A percentile compares a stretch with the other conserved stretches of the same genome.
phyloP scores from a whole-genome alignment of 1,140 invertebrate genomes.

The Coenobita brevimanus region DNA sequence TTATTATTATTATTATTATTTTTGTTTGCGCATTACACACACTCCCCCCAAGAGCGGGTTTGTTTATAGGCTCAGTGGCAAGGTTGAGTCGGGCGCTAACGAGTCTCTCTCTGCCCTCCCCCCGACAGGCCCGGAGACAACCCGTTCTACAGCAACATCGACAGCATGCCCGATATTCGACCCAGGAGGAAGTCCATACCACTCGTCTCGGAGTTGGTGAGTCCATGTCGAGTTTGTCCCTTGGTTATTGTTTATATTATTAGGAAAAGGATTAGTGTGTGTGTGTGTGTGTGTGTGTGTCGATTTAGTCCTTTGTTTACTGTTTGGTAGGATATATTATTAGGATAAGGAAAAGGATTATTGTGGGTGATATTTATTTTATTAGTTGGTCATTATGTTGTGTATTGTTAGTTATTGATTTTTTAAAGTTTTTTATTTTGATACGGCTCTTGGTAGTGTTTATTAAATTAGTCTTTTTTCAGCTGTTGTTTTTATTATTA shows the following conservation, averaged over 20 bases:
- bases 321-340: too few species aligned
- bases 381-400: too few species aligned
- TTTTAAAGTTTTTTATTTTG: too few species aligned
- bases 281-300: too few species aligned
- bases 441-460: background rate
- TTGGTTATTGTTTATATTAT: too few species aligned
- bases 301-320: too few species aligned
- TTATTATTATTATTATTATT: too few species aligned
- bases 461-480: background rate
- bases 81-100: background rate
- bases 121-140: conserved; percentile 81
- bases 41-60: background rate
- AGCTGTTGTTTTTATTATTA: background rate
- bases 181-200: conserved; percentile 97
- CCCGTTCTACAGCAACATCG: conserved; percentile 99
- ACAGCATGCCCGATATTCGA: conserved; percentile 99
- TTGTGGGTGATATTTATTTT: too few species aligned
- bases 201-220: conserved; percentile 98
- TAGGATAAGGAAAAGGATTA: too few species aligned
- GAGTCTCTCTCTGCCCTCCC: background rate
- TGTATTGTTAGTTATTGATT: too few species aligned
- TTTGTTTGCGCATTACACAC: background rate
- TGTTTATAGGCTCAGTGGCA: background rate
- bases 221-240: conserved; percentile 73
- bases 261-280: too few species aligned